Evolutionary conservation across 2,113 vertebrate genomes (phyloP).

Genomic region (Crocuta crocuta): DNA sequence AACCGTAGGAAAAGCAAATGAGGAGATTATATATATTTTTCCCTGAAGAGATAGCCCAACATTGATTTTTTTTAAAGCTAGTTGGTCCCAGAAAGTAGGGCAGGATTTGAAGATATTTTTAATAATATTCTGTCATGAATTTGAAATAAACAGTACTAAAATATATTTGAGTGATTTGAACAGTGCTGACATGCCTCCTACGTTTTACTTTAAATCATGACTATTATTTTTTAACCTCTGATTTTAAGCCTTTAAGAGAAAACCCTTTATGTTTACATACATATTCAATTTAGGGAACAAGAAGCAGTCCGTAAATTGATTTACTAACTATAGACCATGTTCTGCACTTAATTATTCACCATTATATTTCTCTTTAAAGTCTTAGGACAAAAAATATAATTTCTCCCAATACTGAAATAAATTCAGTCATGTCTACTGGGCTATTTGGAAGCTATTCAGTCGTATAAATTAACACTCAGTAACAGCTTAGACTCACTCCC

Average conservation of each 20-base stretch:
- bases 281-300: constrained; percentile 57
- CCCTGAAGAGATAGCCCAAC: constrained; percentile 11
- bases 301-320: constrained; percentile 55
- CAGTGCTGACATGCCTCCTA: constrained; percentile 50
- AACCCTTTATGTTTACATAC: constrained; percentile 59
- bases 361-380: constrained; percentile 48
- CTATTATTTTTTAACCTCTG: constrained; percentile 67
- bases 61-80: constrained; percentile 68
- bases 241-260: constrained; percentile 68
- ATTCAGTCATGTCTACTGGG: constrained; percentile 41
- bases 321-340: constrained; percentile 9
- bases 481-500: constrained; percentile 1
- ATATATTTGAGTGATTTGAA: constrained; percentile 75
- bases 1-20: constrained; percentile 44
- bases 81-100: constrained; percentile 69
- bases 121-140: constrained; percentile 77
- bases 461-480: constrained; percentile 54
- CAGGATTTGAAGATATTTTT: constrained; percentile 76
- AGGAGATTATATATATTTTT: constrained; percentile 61
- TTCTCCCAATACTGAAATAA: constrained; percentile 57
- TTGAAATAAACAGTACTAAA: constrained; percentile 77
- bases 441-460: constrained; percentile 58
- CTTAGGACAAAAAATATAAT: constrained; percentile 10
- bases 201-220: constrained; percentile 61
- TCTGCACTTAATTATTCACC: constrained; percentile 40